A percentile compares a stretch with the other conserved stretches of the same genome.
phyloP scores from a whole-genome alignment of 2,113 vertebrate species.

The Oryzias woworae region DNA sequence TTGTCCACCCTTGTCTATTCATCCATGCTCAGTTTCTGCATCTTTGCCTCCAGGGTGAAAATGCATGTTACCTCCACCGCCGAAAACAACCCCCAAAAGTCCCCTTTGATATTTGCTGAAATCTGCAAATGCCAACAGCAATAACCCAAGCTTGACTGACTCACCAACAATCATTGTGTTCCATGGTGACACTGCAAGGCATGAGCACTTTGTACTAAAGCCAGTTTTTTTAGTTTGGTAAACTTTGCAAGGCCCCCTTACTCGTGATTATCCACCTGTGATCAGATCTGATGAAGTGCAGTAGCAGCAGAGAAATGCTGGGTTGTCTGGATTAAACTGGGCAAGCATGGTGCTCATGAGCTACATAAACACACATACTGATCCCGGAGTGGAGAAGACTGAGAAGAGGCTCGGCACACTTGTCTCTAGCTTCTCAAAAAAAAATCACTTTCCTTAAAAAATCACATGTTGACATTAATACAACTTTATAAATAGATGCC shows the following conservation, averaged over 20 bases:
- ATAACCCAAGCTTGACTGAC: conserved; percentile 51
- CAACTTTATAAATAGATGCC: no score
- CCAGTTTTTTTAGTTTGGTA: background rate
- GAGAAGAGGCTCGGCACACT: background rate
- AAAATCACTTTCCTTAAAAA: no score
- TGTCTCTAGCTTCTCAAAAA: background rate
- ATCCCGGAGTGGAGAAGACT: background rate
- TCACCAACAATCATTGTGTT: conserved; percentile 21
- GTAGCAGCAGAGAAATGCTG: conserved; percentile 1
- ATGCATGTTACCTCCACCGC: conserved; percentile 60
- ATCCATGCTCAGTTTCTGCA: conserved; percentile 71
- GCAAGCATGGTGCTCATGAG: conserved; percentile 10
- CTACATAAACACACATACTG: background rate
- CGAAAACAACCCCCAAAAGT: conserved; percentile 64
- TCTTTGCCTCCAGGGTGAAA: conserved; percentile 67
- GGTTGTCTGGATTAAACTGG: conserved; percentile 2
- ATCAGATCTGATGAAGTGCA: conserved; percentile 6
- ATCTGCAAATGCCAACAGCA: conserved; percentile 56
- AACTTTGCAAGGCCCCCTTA: conserved; percentile 12
- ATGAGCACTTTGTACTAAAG: conserved; percentile 7
- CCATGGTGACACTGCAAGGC: conserved; percentile 9
- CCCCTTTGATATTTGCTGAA: conserved; percentile 58
- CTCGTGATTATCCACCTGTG: conserved; percentile 24
- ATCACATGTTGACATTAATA: no score
- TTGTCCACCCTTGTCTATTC: conserved; percentile 74